Base-by-base conservation (phyloP, 2,888 invertebrate species). In the Pyralis farinalis region DNA sequence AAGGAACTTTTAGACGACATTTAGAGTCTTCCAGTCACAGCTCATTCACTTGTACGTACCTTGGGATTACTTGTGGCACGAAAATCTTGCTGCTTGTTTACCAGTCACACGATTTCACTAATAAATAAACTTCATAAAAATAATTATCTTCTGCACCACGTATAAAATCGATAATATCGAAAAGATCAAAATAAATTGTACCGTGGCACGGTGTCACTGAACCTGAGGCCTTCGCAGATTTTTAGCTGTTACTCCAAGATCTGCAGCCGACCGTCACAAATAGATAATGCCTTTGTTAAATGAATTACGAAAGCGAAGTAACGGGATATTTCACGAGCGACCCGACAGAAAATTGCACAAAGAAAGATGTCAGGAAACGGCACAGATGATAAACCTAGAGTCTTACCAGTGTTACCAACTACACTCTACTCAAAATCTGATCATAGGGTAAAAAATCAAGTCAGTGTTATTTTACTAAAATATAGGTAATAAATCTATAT, bases 241-340 rank as follows among this genome's bases (percentile, higher is more conserved):
- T 63, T 63, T 66, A 62, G 56, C 59, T 61, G 53, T 63, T 64
- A 58, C 62, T 68, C 54, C 58, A 65, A 62, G 66, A 69, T 71
- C 58, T 57, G 62, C 65, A 53, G 55, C 63, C 59, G 65, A 71
- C 69, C 69, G 71, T 73, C 71, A 62, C 65, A 68, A 77, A 72
- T 69, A 73, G 67, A 68, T 70, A 74, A 71, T 71, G 72, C 73
- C 77, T 84, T 85, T 80, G 79, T 83, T 79, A 79, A 49, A 77
- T 68, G 72, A 77, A 76, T 81, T 82, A 81, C 77, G 80, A 84
- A 79, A 83, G 82, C 70, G 64, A 78, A 81, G 71, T 87, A 86
- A 86, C 85, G 86, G 86, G 83, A 87, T 77, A 76, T 76, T 78
- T 76, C 74, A 73, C 70, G 76, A 76, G 66, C 76, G 71, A 75